A percentile compares a stretch with the other conserved stretches of the same genome.
These are phyloP conservation scores for Schizopygopsis malacanthus DNA, from an alignment of 2,797 vertebrate genomes.

Conservation along the genomic window DNA sequence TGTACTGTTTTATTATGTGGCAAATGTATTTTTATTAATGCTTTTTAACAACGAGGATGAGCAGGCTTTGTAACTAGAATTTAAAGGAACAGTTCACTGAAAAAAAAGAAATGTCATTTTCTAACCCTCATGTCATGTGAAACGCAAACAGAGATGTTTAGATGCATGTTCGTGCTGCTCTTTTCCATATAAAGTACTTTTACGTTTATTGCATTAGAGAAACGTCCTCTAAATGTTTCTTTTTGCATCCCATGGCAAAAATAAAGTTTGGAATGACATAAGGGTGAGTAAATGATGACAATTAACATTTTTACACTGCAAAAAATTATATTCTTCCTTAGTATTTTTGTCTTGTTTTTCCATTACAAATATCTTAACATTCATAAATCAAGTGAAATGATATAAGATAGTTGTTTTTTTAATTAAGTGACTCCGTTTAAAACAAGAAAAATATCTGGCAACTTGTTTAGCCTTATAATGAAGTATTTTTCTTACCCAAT, in stretches of 20 bases:
- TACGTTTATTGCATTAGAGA: conserved; percentile 20
- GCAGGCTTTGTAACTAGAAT: conserved; percentile 45
- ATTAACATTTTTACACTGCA: background rate
- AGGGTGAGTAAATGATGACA: background rate
- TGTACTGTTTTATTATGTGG: conserved; percentile 69
- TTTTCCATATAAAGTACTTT: conserved; percentile 2
- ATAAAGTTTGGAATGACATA: background rate
- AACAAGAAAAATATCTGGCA: background rate
- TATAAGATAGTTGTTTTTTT: background rate
- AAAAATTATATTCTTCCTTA: background rate
- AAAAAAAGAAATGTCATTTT: background rate
- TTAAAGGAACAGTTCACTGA: conserved; percentile 24
- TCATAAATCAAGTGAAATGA: background rate
- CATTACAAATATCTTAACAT: background rate
- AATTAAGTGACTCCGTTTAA: background rate
- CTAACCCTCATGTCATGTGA: background rate
- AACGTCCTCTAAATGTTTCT: background rate
- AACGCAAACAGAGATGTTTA: background rate
- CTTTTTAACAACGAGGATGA: conserved; percentile 59
- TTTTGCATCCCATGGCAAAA: background rate
- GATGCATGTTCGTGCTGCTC: conserved; percentile 11
- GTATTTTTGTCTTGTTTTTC: background rate
- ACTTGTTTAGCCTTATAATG: background rate
- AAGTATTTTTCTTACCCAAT: background rate
- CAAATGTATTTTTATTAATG: conserved; percentile 78